phyloP scores from a whole-genome alignment of 2,797 vertebrate genomes.

The Galagoides demidoff region DNA sequence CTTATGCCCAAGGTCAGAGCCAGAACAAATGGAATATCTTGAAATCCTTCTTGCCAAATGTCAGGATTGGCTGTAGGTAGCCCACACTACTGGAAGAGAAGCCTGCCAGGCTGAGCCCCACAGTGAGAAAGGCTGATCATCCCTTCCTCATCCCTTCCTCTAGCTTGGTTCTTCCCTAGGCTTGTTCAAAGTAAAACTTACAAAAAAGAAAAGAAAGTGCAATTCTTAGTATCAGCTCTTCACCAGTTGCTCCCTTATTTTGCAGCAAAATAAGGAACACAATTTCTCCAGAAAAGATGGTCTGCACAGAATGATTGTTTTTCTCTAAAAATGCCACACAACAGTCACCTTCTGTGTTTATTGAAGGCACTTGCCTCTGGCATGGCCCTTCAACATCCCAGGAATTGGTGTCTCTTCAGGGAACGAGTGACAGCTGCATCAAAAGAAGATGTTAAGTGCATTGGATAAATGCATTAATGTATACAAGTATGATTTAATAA shows the following conservation, averaged over 20 bases:
- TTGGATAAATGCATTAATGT: too few relatives aligned
- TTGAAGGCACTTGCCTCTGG: background rate
- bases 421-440: background rate
- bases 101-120: background rate
- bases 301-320: slow-evolving; percentile 2
- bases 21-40: slow-evolving; percentile 15
- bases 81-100: background rate
- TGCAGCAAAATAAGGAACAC: background rate
- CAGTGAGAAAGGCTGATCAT: background rate
- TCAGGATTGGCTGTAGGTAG: background rate
- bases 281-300: background rate
- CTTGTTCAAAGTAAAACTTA: too few relatives aligned
- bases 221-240: background rate
- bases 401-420: background rate
- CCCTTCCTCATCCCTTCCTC: background rate
- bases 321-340: background rate
- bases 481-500: too few relatives aligned
- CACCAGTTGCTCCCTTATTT: slow-evolving; percentile 35
- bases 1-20: background rate
- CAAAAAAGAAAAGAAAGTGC: background rate
- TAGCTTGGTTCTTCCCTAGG: background rate
- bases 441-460: background rate
- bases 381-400: background rate
- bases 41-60: background rate
- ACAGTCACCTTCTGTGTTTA: background rate